Evolutionary conservation across 1,140 invertebrate species (phyloP).

Genomic region (Piezodorus guildinii): DNA sequence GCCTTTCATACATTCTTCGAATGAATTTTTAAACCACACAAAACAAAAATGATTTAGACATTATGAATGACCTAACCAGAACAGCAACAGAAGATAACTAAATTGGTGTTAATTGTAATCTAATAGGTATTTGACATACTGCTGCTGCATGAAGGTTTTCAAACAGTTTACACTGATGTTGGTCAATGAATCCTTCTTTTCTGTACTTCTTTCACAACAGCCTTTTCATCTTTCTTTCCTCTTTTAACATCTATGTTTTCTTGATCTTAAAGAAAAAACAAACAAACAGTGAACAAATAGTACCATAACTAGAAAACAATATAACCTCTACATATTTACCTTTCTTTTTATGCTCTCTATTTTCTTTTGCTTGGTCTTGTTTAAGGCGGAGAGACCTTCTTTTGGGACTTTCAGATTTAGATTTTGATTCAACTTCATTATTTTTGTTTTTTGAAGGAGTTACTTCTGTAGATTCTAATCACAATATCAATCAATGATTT

Average conservation of each 20-base stretch:
- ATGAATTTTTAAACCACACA: background rate
- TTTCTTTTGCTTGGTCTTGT: conserved; percentile 3
- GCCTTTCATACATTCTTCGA: background rate
- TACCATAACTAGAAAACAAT: background rate
- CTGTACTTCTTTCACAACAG: no score
- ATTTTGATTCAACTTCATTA: no score
- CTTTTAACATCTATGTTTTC: background rate
- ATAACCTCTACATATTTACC: background rate
- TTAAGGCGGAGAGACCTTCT: conserved; percentile 3
- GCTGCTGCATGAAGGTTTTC: background rate
- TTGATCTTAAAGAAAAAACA: background rate
- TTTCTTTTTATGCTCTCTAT: conserved; percentile 4
- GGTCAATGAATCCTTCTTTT: background rate
- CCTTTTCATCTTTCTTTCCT: no score
- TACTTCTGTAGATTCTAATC: no score
- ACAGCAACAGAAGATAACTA: no score
- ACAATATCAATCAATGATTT: no score
- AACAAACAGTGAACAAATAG: background rate
- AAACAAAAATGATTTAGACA: background rate
- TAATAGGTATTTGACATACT: background rate
- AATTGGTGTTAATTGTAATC: no score
- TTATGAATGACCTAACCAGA: no score
- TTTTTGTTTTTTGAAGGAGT: no score
- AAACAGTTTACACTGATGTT: conserved; percentile 2
- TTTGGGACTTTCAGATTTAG: background rate